These are phyloP conservation scores for Fukomys damarensis DNA, from an alignment of 2,113 vertebrate species.

Conservation along the genomic window DNA sequence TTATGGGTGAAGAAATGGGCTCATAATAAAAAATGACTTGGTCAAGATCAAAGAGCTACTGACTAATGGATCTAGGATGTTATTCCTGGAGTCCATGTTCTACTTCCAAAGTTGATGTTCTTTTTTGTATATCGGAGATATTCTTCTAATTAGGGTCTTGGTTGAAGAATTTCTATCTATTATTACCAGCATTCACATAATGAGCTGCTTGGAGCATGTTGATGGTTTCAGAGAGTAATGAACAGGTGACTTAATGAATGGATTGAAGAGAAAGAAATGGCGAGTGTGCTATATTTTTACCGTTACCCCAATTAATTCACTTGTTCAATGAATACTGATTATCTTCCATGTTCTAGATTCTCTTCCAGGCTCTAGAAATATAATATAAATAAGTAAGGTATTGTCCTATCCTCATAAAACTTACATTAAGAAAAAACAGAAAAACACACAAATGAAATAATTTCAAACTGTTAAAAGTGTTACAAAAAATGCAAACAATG, in stretches of 20 bases:
- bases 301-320: neutral
- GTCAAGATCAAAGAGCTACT: neutral
- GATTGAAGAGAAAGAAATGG: neutral
- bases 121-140: neutral
- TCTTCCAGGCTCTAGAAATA: neutral
- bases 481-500: neutral
- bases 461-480: neutral
- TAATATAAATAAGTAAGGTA: neutral
- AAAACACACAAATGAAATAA: slow-evolving; percentile 19
- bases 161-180: neutral
- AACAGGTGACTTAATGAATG: neutral
- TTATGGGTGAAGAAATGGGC: neutral
- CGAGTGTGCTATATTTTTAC: neutral
- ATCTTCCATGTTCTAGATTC: neutral
- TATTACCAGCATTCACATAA: neutral
- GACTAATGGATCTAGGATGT: neutral
- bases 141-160: slow-evolving; percentile 15
- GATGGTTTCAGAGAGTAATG: neutral
- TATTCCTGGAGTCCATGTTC: neutral
- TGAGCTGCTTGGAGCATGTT: neutral
- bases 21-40: neutral
- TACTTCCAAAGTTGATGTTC: neutral
- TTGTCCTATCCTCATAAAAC: neutral
- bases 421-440: neutral
- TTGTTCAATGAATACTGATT: neutral